These are phyloP conservation scores for Podarcis muralis DNA, from an alignment of 2,113 vertebrate species.

Conservation along the genomic window DNA sequence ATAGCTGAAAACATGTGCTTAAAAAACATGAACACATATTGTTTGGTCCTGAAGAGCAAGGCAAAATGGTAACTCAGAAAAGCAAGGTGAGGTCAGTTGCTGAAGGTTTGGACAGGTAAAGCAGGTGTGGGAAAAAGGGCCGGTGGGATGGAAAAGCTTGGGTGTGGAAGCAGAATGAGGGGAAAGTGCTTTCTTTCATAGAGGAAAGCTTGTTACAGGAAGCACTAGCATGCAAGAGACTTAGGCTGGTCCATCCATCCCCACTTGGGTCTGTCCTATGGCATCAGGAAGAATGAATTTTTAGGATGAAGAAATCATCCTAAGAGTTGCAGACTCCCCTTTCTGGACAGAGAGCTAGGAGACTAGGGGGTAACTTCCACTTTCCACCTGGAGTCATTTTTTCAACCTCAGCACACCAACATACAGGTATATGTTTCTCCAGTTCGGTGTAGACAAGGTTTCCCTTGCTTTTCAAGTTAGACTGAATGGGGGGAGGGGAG, in stretches of 20 bases:
- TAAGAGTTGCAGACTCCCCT: too few species aligned
- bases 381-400: neutral
- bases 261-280: too few species aligned
- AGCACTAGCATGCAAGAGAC: too few species aligned
- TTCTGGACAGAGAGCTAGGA: too few species aligned
- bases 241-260: too few species aligned
- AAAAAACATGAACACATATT: neutral
- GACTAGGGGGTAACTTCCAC: too few species aligned
- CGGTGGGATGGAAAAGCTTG: neutral
- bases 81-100: neutral
- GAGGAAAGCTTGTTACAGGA: too few species aligned
- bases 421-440: neutral
- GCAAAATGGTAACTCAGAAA: neutral
- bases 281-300: neutral
- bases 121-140: neutral
- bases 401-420: too few species aligned
- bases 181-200: too few species aligned
- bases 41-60: neutral
- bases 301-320: constrained; percentile 22
- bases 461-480: neutral
- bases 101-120: neutral
- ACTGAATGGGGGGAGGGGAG: neutral
- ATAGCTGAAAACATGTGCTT: neutral
- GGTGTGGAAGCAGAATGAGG: too few species aligned
- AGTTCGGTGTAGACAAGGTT: neutral